Evolutionary conservation across 2,113 vertebrate species (phyloP).

Genomic region (Eretmochelys imbricata): DNA sequence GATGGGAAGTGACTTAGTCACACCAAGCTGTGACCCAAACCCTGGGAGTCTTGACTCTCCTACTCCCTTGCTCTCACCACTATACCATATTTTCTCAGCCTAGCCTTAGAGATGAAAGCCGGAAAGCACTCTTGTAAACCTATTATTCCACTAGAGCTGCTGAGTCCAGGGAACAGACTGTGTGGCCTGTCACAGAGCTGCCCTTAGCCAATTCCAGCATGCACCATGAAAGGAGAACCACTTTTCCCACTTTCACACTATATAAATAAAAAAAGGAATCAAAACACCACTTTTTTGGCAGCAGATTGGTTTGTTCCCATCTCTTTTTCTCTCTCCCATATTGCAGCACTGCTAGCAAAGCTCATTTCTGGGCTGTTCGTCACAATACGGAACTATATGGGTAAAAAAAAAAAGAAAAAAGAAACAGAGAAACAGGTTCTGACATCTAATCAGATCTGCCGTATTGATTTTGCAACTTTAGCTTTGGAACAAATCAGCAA

Average conservation of each 20-base stretch:
- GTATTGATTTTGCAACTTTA: slow-evolving; percentile 71
- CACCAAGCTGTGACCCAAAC: not conserved
- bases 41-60: not conserved
- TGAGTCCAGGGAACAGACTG: not conserved
- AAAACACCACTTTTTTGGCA: not conserved
- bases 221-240: not conserved
- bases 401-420: slow-evolving; percentile 36
- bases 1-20: not conserved
- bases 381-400: slow-evolving; percentile 8
- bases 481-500: slow-evolving; percentile 57
- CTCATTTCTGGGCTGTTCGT: slow-evolving; percentile 23
- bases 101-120: slow-evolving; percentile 5
- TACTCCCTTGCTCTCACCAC: not conserved
- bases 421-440: slow-evolving; percentile 65
- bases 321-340: not conserved
- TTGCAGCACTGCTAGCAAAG: slow-evolving; percentile 25
- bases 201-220: slow-evolving; percentile 22
- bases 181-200: slow-evolving; percentile 7
- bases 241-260: slow-evolving; percentile 29
- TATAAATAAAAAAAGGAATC: not conserved
- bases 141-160: slow-evolving; percentile 35
- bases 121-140: slow-evolving; percentile 15
- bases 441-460: slow-evolving; percentile 72
- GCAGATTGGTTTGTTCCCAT: slow-evolving; percentile 23
- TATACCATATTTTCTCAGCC: not conserved